phyloP scores from a whole-genome alignment of 2,888 invertebrate genomes.

The Diaprepes abbreviatus region DNA sequence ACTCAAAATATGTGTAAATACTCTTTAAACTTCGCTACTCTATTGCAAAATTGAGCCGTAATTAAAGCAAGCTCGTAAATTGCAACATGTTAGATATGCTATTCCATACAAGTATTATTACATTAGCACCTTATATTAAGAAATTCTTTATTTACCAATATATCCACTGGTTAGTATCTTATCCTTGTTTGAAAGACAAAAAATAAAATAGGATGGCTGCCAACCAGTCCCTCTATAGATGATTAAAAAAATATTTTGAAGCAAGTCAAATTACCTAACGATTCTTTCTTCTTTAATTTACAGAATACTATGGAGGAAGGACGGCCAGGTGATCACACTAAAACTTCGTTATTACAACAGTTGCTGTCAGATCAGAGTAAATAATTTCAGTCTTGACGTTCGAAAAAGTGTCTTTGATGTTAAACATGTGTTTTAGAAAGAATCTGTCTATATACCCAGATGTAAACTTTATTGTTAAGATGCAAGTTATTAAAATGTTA shows the following conservation, averaged over 20 bases:
- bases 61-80: neutral
- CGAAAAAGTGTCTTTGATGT: conserved; percentile 39
- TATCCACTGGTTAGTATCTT: too few species aligned
- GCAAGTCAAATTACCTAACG: neutral
- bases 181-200: too few species aligned
- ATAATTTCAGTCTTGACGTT: conserved; percentile 68
- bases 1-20: neutral
- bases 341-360: conserved; percentile 87
- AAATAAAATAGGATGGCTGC: too few species aligned
- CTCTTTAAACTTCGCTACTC: neutral
- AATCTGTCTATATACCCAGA: conserved; percentile 47
- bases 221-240: neutral
- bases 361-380: conserved; percentile 77
- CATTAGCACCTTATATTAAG: too few species aligned
- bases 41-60: neutral
- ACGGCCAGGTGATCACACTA: conserved; percentile 79
- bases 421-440: conserved; percentile 49
- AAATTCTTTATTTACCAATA: too few species aligned
- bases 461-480: conserved; percentile 44
- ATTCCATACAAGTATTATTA: neutral
- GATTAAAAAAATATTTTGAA: neutral
- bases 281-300: conserved; percentile 57
- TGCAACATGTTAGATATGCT: neutral
- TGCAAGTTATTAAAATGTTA: conserved; percentile 42
- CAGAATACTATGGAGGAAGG: conserved; percentile 83